Evolutionary conservation across 1,140 invertebrate genomes (phyloP), one percentile per base, ranked within the genome.

Genomic region (Euborellia annulipes): DNA sequence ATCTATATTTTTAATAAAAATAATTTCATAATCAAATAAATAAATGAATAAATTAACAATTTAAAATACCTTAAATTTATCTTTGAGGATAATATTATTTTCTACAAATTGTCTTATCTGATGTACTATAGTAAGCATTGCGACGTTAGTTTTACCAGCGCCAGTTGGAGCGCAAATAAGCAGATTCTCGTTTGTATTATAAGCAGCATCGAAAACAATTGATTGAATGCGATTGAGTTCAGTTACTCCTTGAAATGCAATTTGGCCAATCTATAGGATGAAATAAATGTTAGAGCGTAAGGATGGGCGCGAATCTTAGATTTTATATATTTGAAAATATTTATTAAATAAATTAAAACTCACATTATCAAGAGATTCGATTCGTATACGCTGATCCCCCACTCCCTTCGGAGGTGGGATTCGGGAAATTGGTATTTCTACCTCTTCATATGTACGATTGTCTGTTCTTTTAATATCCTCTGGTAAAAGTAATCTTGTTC

Each of bases 91-190:
- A 3, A 86, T 64, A 43, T 76, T 76, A 49, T 79, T 70, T 50
- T 79, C 74, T 39, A 92, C 78, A 58, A 95, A 80, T 48, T 85
- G 78, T 51, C 82, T 81, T 9, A 98, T 78, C 55, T 91, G 82
- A 65, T 94, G 84, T 0, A 96, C 70, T 34, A 98, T 80, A 4
- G 87, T 76, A 14, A 99, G 66, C 69, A 99, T 76, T 1, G 96
- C 96, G 48, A 98, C 91, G 64, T 99, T 99, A 0, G 96, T 99
- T 68, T 99, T 99, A 41, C 91, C 92, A 3, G 92, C 91, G 16
- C 92, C 92, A 1, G 92, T 96, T 0, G 92, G 92, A 0, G 92
- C 92, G 67, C 91, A 94, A 48, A 96, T 87, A 3, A 99, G 63
- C 55, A 99, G 69, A 65, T 99, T 99, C 58, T 98, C 90, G 62